Evolutionary conservation across 2,888 invertebrate species (phyloP).

Genomic region (Epinotia ramella): DNA sequence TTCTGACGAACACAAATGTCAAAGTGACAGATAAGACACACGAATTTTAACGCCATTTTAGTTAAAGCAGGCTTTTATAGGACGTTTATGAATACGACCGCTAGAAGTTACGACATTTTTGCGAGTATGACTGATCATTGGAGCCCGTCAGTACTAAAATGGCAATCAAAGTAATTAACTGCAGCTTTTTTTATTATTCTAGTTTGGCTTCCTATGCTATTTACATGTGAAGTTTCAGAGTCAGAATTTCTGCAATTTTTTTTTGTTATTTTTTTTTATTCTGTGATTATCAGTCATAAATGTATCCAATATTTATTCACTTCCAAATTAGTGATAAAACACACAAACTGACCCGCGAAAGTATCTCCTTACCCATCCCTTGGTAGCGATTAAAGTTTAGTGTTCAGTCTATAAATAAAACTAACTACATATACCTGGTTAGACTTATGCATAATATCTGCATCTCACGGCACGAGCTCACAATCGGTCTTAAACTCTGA

Average conservation of each 20-base stretch:
- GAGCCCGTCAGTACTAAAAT: conserved; percentile 18
- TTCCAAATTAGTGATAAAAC: not conserved
- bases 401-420: conserved; percentile 28
- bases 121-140: not conserved
- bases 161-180: conserved; percentile 11
- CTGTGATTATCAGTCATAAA: too few species aligned
- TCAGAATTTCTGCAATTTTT: too few species aligned
- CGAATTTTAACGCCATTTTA: too few species aligned
- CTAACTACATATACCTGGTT: conserved; percentile 38
- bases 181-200: too few species aligned
- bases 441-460: conserved; percentile 45
- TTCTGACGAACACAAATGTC: too few species aligned
- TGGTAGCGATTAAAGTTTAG: not conserved
- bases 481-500: conserved; percentile 52
- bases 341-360: not conserved
- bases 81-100: too few species aligned
- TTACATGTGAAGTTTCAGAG: too few species aligned
- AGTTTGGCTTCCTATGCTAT: too few species aligned
- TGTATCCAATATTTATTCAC: not conserved
- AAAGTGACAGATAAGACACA: too few species aligned
- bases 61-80: too few species aligned
- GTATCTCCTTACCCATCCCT: not conserved
- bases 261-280: too few species aligned
- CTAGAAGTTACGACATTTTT: not conserved
- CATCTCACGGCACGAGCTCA: conserved; percentile 45